These are phyloP conservation scores for Ptyas mucosa DNA, from an alignment of 2,113 vertebrate genomes.

Conservation along the genomic window DNA sequence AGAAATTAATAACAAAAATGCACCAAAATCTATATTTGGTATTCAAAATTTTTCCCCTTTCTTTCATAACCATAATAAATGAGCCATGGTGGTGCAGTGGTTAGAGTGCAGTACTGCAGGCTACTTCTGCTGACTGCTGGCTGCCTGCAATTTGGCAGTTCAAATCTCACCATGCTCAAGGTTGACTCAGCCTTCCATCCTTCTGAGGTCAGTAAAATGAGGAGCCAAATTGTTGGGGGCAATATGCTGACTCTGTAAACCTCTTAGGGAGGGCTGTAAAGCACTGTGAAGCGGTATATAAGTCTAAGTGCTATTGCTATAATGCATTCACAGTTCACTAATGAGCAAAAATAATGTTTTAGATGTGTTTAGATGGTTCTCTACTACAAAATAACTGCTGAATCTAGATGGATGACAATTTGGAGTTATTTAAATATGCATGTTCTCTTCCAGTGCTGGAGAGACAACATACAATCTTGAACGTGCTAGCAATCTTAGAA, in stretches of 20 bases:
- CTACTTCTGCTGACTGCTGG: too few species aligned
- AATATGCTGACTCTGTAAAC: too few species aligned
- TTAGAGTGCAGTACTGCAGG: too few species aligned
- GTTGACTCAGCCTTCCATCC: too few species aligned
- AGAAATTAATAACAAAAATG: neutral
- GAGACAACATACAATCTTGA: conserved; percentile 89
- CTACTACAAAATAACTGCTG: neutral
- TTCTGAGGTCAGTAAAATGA: too few species aligned
- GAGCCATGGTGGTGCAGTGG: too few species aligned
- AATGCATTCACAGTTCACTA: neutral
- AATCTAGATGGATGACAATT: neutral
- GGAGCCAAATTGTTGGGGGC: too few species aligned
- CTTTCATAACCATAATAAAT: neutral
- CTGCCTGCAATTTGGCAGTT: too few species aligned
- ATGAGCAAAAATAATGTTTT: neutral
- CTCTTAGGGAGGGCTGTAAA: too few species aligned
- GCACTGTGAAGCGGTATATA: too few species aligned
- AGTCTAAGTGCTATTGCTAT: too few species aligned
- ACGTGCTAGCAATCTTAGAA: conserved; percentile 79
- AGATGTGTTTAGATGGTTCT: neutral
- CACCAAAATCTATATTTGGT: neutral
- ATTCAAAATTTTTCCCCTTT: neutral
- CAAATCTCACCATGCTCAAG: too few species aligned
- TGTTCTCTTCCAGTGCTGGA: conserved; percentile 78
- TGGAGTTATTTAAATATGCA: neutral